These are phyloP conservation scores for Xanthia togata DNA, from an alignment of 2,888 invertebrate genomes.

Conservation along the genomic window DNA sequence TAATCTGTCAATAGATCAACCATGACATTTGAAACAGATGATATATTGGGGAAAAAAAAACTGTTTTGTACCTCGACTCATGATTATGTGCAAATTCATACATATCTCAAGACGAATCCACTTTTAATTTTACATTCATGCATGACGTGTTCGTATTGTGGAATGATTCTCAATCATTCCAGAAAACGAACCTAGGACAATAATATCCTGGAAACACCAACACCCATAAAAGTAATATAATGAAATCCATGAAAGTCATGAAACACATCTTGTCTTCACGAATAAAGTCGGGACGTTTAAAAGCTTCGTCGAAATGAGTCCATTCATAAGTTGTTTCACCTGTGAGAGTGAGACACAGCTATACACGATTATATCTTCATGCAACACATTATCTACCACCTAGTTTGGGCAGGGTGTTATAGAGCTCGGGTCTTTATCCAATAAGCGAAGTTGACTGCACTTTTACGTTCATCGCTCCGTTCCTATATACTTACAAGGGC, in stretches of 20 bases:
- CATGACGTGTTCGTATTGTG: not conserved
- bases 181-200: not conserved
- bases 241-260: not conserved
- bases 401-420: slow-evolving; percentile 21
- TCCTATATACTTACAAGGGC: slow-evolving; percentile 34
- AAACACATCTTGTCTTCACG: not conserved
- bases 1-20: not conserved
- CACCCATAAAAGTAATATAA: not conserved
- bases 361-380: slow-evolving; percentile 9
- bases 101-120: not conserved
- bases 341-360: slow-evolving; percentile 7
- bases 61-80: too few relatives aligned
- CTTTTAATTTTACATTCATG: not conserved
- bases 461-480: slow-evolving; percentile 40
- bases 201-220: not conserved
- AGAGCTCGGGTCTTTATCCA: slow-evolving; percentile 20
- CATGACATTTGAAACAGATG: not conserved
- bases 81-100: not conserved
- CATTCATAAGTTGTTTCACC: slow-evolving; percentile 38
- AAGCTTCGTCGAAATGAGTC: slow-evolving; percentile 15
- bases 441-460: slow-evolving; percentile 48
- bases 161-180: not conserved
- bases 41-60: not conserved
- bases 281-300: not conserved
- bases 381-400: slow-evolving; percentile 16